Percentiles rank a stretch among this genome's conserved stretches.
Evolutionary conservation across 1,140 invertebrate genomes (phyloP).

Genomic region (Cherax destructor): DNA sequence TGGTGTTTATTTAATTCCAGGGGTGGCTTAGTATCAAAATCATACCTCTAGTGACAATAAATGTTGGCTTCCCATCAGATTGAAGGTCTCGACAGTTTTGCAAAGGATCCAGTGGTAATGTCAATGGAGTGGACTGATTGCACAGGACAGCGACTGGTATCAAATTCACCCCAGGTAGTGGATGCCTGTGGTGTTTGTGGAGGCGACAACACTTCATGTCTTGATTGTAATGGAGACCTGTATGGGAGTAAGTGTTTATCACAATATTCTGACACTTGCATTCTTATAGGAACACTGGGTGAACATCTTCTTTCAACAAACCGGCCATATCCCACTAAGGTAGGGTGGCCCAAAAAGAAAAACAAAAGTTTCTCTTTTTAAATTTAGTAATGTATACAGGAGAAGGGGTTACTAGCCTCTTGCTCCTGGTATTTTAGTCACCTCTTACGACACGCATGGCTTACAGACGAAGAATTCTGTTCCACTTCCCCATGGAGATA

Average conservation of each 20-base stretch:
- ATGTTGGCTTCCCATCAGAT: background rate
- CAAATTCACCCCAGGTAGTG: background rate
- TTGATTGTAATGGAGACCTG: conserved; percentile 30
- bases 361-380: too few relatives aligned
- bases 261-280: background rate
- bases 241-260: conserved; percentile 38
- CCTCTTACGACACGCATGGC: too few relatives aligned
- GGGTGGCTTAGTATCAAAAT: background rate
- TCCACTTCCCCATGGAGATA: too few relatives aligned
- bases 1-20: background rate
- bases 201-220: conserved; percentile 30
- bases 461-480: too few relatives aligned
- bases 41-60: background rate
- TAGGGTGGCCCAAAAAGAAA: too few relatives aligned
- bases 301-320: too few relatives aligned
- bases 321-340: too few relatives aligned
- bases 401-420: too few relatives aligned
- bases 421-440: too few relatives aligned
- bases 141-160: background rate
- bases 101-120: conserved; percentile 6
- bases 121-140: conserved; percentile 36
- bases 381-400: too few relatives aligned
- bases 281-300: too few relatives aligned
- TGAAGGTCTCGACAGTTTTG: background rate
- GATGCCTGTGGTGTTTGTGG: conserved; percentile 54